Evolutionary conservation across 2,113 vertebrate genomes (phyloP).

Genomic region (Pagrus major): DNA sequence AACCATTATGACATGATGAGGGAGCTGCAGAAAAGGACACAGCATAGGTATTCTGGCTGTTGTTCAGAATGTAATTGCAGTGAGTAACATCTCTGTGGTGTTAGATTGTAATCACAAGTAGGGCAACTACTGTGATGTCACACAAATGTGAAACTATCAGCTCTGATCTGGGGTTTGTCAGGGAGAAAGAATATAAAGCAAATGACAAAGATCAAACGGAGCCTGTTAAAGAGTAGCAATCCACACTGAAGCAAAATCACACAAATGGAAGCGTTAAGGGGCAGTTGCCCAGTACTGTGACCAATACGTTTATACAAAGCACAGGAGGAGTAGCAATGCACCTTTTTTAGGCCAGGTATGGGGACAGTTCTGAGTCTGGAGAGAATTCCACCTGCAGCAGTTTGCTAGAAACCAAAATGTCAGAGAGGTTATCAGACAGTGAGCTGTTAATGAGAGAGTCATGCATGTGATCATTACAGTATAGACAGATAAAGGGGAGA

Average conservation of each 20-base stretch:
- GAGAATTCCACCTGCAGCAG: constrained; percentile 88
- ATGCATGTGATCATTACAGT: constrained; percentile 26
- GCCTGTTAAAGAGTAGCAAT: constrained; percentile 68
- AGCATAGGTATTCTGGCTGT: not conserved
- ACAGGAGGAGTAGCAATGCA: constrained; percentile 79
- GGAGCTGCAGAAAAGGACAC: not conserved
- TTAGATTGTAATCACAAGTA: not conserved
- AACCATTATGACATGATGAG: not conserved
- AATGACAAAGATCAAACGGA: constrained; percentile 22
- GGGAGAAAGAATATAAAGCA: constrained; percentile 26
- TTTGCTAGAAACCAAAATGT: constrained; percentile 90
- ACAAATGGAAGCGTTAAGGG: constrained; percentile 22
- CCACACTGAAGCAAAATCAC: constrained; percentile 55
- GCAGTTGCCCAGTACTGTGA: constrained; percentile 61
- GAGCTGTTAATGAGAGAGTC: not conserved
- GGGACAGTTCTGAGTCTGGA: constrained; percentile 91
- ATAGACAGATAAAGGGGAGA: not conserved
- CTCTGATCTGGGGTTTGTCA: constrained; percentile 7
- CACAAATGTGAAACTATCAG: not conserved
- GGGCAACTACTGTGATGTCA: not conserved
- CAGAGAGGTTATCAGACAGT: constrained; percentile 81
- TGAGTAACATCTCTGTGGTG: constrained; percentile 28
- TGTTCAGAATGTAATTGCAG: constrained; percentile 8
- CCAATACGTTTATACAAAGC: constrained; percentile 57
- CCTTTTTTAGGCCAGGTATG: constrained; percentile 91